Conservation (phyloP, 2,888 invertebrate species). For the Dicyrtoma fusca region DNA sequence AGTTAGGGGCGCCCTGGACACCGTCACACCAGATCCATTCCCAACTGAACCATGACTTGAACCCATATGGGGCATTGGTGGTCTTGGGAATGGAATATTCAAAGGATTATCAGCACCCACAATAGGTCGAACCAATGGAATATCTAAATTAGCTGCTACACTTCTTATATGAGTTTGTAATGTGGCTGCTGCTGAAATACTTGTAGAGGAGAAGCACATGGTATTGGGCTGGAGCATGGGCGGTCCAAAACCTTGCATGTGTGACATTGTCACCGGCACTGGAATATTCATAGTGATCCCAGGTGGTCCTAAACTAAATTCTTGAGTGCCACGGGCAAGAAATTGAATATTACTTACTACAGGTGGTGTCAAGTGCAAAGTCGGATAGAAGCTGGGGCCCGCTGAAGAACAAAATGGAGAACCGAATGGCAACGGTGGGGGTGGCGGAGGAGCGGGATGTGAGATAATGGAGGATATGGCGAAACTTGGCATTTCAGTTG, state of each 20-base stretch:
- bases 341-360: slow-evolving; percentile 53
- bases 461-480: not conserved
- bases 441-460: slow-evolving; percentile 17
- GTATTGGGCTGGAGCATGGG: slow-evolving; percentile 37
- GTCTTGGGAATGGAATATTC: slow-evolving; percentile 32
- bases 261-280: slow-evolving; percentile 42
- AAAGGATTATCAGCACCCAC: slow-evolving; percentile 32
- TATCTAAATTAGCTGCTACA: slow-evolving; percentile 55
- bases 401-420: slow-evolving; percentile 2
- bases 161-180: slow-evolving; percentile 54
- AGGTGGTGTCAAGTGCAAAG: slow-evolving; percentile 49
- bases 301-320: slow-evolving; percentile 36
- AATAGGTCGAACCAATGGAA: slow-evolving; percentile 54
- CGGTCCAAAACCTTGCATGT: slow-evolving; percentile 29
- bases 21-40: too few relatives aligned
- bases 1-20: slow-evolving; percentile 1
- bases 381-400: slow-evolving; percentile 37
- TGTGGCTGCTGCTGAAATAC: slow-evolving; percentile 49
- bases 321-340: slow-evolving; percentile 44
- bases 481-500: not conserved
- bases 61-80: slow-evolving; percentile 9
- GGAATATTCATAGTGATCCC: slow-evolving; percentile 47
- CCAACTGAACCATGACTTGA: too few relatives aligned
- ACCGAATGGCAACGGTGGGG: not conserved
- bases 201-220: slow-evolving; percentile 41